Base-by-base conservation (phyloP, 2,888 invertebrate genomes). In the Antheraea yamamai region DNA sequence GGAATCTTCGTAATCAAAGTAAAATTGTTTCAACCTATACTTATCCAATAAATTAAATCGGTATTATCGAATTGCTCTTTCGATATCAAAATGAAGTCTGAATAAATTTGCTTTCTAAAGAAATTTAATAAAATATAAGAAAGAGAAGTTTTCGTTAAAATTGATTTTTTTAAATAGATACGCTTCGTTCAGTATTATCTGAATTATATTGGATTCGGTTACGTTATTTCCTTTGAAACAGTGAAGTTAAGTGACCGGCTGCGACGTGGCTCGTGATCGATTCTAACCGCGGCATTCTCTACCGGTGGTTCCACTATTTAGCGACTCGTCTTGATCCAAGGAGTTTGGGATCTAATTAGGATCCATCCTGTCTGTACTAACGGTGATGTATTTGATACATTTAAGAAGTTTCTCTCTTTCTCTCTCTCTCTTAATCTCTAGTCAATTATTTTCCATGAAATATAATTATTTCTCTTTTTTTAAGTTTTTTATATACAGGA, bases 11-110 rank as follows among this genome's bases (percentile, higher is more conserved):
- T 64, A 64, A 64, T 64, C 10, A 7, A 66, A 66, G 26, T 66
- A 26, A 66, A 66, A 66, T 30, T 66, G 26, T 12, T 26, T 20
- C 64, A 39, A 70, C 39, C 20, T 70, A 18, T 70, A 47, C 47
- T 47, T 47, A 39, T 70, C 20, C 70, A 70, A 70, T 70, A 70
- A 70, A 70, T 70, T 70, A 39, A 70, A 39, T 70, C 70, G n/a
- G 39, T 70, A 70, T 70, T 70, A 70, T 70, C 70, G 18, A 39
- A 39, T 39, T 70, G 39, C n/a, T 70, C 70, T 39, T 70, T 70
- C 39, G 39, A 39, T 70, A 70, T 39, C n/a, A 39, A n/a, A 39
- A 39, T 70, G 39, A 70, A n/a, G n/a, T 20, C 70, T 70, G 70
- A 20, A n/a, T 39, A 39, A 70, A 70, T n/a, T 70, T 70, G 39